These are phyloP conservation scores for Lordiphosa clarofinis DNA, from an alignment of 1,140 invertebrate genomes.

Conservation along the genomic window DNA sequence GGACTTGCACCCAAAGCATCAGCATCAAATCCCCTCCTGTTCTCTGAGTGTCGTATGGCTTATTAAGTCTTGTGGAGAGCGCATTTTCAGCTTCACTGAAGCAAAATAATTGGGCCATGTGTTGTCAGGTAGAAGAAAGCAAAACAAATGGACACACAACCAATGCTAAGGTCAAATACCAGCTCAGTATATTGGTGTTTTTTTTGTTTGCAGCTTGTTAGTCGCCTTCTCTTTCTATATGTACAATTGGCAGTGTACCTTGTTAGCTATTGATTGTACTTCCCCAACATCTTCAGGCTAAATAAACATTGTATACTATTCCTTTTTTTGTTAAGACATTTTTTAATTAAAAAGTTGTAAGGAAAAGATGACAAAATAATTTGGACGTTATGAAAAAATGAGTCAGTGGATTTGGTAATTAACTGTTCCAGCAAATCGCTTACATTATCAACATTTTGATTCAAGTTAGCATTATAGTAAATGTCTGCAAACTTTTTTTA, in stretches of 20 bases:
- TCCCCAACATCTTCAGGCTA: slow-evolving; percentile 11
- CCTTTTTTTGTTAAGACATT: slow-evolving; percentile 24
- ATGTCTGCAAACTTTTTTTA: too few species aligned
- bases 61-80: slow-evolving; percentile 44
- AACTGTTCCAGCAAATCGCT: too few species aligned
- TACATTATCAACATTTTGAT: too few species aligned
- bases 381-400: slow-evolving; percentile 14
- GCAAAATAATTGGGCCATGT: slow-evolving; percentile 57
- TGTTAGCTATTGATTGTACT: slow-evolving; percentile 36
- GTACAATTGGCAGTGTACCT: slow-evolving; percentile 14
- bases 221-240: slow-evolving; percentile 1
- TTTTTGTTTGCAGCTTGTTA: slow-evolving; percentile 31
- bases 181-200: slow-evolving; percentile 4
- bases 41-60: slow-evolving; percentile 32
- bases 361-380: slow-evolving; percentile 17
- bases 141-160: slow-evolving; percentile 12
- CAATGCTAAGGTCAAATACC: slow-evolving; percentile 30
- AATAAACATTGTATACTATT: slow-evolving; percentile 4
- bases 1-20: slow-evolving; percentile 18
- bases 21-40: background rate
- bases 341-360: slow-evolving; percentile 50
- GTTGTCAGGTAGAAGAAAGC: slow-evolving; percentile 27
- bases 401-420: background rate
- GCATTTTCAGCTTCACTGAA: slow-evolving; percentile 55
- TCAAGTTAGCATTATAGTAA: too few species aligned